phyloP scores from a whole-genome alignment of 1,140 invertebrate species.

The Ostrea edulis region DNA sequence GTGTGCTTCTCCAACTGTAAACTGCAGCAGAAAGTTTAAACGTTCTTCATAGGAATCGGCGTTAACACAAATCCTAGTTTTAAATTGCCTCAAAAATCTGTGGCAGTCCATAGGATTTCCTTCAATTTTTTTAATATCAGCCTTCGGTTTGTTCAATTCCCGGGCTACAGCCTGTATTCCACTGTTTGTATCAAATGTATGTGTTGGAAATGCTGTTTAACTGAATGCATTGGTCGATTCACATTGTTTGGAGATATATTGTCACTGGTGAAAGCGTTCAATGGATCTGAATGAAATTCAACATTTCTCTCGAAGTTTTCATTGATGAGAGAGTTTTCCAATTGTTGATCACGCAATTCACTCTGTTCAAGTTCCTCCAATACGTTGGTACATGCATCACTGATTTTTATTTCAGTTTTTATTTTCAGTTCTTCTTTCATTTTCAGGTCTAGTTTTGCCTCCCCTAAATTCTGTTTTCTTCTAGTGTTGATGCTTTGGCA shows the following conservation, averaged over 20 bases:
- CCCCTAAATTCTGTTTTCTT: constrained; percentile 34
- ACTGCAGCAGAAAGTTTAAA: constrained; percentile 49
- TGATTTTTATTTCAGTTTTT: constrained; percentile 47
- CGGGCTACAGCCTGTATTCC: neutral
- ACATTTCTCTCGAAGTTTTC: neutral
- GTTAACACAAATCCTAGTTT: constrained; percentile 43
- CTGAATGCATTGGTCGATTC: neutral
- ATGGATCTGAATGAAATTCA: too few relatives aligned
- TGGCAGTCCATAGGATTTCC: constrained; percentile 33
- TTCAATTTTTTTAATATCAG: constrained; percentile 8
- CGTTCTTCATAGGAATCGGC: constrained; percentile 42
- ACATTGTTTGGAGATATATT: neutral
- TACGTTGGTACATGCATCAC: constrained; percentile 49
- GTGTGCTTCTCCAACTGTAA: constrained; percentile 45
- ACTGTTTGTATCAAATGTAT: neutral
- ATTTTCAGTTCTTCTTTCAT: constrained; percentile 54
- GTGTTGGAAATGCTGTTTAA: constrained; percentile 12
- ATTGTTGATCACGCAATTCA: neutral
- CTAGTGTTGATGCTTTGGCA: constrained; percentile 29
- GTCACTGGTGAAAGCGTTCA: neutral
- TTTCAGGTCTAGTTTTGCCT: constrained; percentile 48
- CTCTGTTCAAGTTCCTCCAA: constrained; percentile 49
- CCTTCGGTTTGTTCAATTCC: constrained; percentile 16
- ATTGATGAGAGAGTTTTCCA: constrained; percentile 27
- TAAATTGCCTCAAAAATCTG: constrained; percentile 46